Evolutionary conservation across 2,113 vertebrate species (phyloP), one percentile per base, ranked within the genome.

Genomic region (Neotoma lepida): DNA sequence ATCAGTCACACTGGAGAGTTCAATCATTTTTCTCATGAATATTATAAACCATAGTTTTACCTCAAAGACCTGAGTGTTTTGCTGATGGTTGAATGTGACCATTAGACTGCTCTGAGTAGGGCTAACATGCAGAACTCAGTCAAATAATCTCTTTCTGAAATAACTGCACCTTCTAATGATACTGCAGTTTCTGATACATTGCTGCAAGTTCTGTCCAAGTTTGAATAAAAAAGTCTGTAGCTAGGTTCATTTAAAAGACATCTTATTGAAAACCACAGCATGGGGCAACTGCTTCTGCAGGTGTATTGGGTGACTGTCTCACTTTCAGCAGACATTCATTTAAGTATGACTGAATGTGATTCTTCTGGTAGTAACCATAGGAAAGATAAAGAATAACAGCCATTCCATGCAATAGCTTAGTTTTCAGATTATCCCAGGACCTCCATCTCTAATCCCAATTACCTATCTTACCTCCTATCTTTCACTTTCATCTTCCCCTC

Each of bases 301-400:
- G 63, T 41, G 17, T 82, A 82, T 20, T 22, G 13, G 58, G 30
- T 33, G 26, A 90, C 87, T 93, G 94, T 81, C 74, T 88, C 54
- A 91, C 66, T 93, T 96, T 96, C 30, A 95, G 54, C 9, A 89
- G 71, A 71, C 76, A 96, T 81, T 71, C 30, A 89, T 85, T 78
- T 89, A 17, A 58, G 56, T 54, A 30, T 18, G 76, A 66, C 71
- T 82, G 33, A 77, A 56, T 0, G 26, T 77, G 51, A 61, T 77
- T 96, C 74, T 92, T 66, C 68, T 85, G 51, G 33, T 44, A 63
- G 76, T 46, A 85, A 76, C 26, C 54, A 84, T 0, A 86, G 30
- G 26, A 49, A 80, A 88, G 49, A 95, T 39, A 73, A 95, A 89
- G 56, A 93, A 51, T 24, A 71, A 71, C 63, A 80, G 8, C 4